Base-by-base conservation (phyloP, 2,797 vertebrate species). In the Graptemys geographica region DNA sequence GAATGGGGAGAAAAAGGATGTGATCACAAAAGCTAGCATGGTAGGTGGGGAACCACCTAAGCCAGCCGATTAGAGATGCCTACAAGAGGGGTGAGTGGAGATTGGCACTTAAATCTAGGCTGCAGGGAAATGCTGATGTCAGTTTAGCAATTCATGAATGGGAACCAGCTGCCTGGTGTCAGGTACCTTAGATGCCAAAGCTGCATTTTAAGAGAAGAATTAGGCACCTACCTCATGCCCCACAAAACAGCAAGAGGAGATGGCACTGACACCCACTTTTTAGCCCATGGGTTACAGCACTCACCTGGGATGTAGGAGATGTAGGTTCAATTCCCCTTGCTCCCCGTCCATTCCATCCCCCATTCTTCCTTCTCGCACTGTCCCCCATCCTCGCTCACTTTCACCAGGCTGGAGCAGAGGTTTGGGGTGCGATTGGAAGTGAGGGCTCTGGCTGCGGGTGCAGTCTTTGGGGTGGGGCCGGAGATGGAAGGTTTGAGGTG, bases 241-340 rank as follows among this genome's bases (percentile, higher is more conserved):
- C n/a, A 69, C 65, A 37, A 37, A 37, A 37, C 18, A 37, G 8
- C 18, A n/a, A 37, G n/a, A 69, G 19, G 18, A 11, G 65, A 3
- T 21, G 3, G 19, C 18, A 37, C 4, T 5, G n/a, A 5, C 4
- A 3, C n/a, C 65, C 8, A 8, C n/a, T 10, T 21, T 69, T 37
- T 69, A 69, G 19, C 65, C 18, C 4, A 10, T 8, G 16, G 62
- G 33, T 69, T 69, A 69, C 18, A 69, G 33, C 62, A 19, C 19
- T 69, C 19, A 37, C n/a, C 65, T 37, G n/a, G 16, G 3, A 21
- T 37, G 8, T 69, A 37, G 65, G n/a, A 69, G 62, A 69, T 4
- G 8, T 8, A 69, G 2, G 18, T 37, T 69, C n/a, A 37, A 69
- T 37, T 69, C 65, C n/a, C 19, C n/a, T 69, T 37, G 18, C n/a